Evolutionary conservation across 2,888 invertebrate genomes (phyloP).

Genomic region (Dryobotodes eremita): DNA sequence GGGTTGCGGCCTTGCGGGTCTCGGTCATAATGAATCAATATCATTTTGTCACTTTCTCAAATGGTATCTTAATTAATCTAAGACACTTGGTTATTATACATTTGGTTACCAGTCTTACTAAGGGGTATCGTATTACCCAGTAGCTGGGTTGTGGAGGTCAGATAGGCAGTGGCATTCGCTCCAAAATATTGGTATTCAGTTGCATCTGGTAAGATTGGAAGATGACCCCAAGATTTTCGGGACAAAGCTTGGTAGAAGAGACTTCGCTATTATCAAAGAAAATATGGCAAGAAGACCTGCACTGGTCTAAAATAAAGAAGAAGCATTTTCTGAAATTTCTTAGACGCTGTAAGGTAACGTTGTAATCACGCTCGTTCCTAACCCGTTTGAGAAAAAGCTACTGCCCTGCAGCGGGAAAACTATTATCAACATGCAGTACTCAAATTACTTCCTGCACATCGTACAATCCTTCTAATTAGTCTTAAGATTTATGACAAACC

Average conservation of each 20-base stretch:
- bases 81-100: neutral
- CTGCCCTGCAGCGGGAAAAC: neutral
- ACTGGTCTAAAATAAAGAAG: too few relatives aligned
- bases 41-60: neutral
- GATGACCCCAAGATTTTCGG: too few relatives aligned
- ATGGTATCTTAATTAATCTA: neutral
- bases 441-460: neutral
- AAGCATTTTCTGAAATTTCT: too few relatives aligned
- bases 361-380: too few relatives aligned
- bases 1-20: neutral
- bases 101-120: neutral
- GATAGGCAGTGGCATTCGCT: too few relatives aligned
- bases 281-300: neutral
- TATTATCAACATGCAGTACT: neutral
- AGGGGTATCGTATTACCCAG: too few relatives aligned
- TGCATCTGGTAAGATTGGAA: neutral
- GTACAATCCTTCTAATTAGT: constrained; percentile 36
- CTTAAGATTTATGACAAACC: constrained; percentile 52
- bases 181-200: neutral
- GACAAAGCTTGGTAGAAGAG: neutral
- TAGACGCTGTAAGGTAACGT: neutral
- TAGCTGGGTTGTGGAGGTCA: too few relatives aligned
- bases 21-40: neutral
- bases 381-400: too few relatives aligned
- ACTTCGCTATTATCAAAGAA: neutral